A percentile compares a stretch with the other conserved stretches of the same genome.
These are phyloP conservation scores for Hiodon tergisus DNA, from an alignment of 2,113 vertebrate genomes.

Conservation along the genomic window DNA sequence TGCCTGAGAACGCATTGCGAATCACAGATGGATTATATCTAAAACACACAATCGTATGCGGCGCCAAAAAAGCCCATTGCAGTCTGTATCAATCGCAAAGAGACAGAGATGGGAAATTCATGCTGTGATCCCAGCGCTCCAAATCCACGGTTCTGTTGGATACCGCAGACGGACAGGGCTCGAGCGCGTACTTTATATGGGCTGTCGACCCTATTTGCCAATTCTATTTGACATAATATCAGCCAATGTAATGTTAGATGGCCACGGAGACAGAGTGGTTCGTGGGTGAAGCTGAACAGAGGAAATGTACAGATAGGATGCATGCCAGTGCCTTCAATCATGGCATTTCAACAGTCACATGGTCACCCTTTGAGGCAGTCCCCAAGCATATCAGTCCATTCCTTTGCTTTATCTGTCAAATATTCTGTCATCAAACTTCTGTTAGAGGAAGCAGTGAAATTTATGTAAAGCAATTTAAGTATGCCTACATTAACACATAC, in stretches of 20 bases:
- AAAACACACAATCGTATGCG: not conserved
- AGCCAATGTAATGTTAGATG: slow-evolving; percentile 25
- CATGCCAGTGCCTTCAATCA: slow-evolving; percentile 42
- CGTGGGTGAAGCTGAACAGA: slow-evolving; percentile 13
- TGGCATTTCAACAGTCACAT: slow-evolving; percentile 27
- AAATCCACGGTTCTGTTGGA: not conserved
- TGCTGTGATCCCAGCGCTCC: not conserved
- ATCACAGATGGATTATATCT: not conserved
- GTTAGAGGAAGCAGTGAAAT: not conserved
- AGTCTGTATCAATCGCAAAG: not conserved
- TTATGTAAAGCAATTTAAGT: too few species aligned
- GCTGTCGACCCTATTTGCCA: slow-evolving; percentile 39
- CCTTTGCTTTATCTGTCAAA: slow-evolving; percentile 29
- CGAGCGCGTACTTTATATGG: slow-evolving; percentile 35
- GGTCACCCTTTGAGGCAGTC: too few species aligned
- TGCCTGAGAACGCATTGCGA: slow-evolving; percentile 2
- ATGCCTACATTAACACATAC: too few species aligned
- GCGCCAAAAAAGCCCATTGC: too few species aligned
- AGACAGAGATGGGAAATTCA: not conserved
- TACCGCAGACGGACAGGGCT: slow-evolving; percentile 20
- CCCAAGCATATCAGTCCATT: slow-evolving; percentile 23
- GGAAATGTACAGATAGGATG: slow-evolving; percentile 19
- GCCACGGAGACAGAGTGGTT: slow-evolving; percentile 29
- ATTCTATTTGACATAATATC: slow-evolving; percentile 36
- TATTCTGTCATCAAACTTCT: not conserved